phyloP scores from a whole-genome alignment of 1,140 invertebrate species.

The Drosophila orosa region DNA sequence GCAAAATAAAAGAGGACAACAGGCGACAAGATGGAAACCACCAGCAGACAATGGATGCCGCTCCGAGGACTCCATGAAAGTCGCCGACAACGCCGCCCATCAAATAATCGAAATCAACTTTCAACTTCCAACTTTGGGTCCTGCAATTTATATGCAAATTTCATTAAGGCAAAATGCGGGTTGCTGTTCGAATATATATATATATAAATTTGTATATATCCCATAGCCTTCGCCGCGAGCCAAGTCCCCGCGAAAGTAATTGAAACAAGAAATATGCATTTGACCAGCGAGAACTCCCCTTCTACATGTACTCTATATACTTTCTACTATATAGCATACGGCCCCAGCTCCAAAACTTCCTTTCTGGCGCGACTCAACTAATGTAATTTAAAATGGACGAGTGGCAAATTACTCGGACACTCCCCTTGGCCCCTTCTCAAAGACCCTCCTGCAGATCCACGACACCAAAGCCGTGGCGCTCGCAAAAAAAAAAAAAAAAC shows the following conservation, averaged over 20 bases:
- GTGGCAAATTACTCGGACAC: slow-evolving; percentile 77
- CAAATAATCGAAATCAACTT: slow-evolving; percentile 82
- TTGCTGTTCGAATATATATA: slow-evolving; percentile 2
- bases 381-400: slow-evolving; percentile 82
- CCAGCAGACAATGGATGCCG: slow-evolving; percentile 32
- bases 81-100: slow-evolving; percentile 43
- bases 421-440: slow-evolving; percentile 30
- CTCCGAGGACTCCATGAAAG: slow-evolving; percentile 56
- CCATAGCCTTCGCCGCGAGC: slow-evolving; percentile 36
- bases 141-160: slow-evolving; percentile 82
- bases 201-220: slow-evolving; percentile 6
- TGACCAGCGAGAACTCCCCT: slow-evolving; percentile 59
- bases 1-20: slow-evolving; percentile 28
- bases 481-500: slow-evolving; percentile 37
- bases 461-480: slow-evolving; percentile 8
- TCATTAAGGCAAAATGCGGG: slow-evolving; percentile 70
- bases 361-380: slow-evolving; percentile 57
- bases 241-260: slow-evolving; percentile 53
- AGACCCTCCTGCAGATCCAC: slow-evolving; percentile 1
- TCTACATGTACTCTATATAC: background rate
- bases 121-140: slow-evolving; percentile 62
- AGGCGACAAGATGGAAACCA: slow-evolving; percentile 24
- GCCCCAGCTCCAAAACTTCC: slow-evolving; percentile 16
- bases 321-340: background rate
- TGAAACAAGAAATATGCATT: slow-evolving; percentile 80